Base-by-base conservation (phyloP, 1,140 invertebrate species). In the Micrasema minimum region DNA sequence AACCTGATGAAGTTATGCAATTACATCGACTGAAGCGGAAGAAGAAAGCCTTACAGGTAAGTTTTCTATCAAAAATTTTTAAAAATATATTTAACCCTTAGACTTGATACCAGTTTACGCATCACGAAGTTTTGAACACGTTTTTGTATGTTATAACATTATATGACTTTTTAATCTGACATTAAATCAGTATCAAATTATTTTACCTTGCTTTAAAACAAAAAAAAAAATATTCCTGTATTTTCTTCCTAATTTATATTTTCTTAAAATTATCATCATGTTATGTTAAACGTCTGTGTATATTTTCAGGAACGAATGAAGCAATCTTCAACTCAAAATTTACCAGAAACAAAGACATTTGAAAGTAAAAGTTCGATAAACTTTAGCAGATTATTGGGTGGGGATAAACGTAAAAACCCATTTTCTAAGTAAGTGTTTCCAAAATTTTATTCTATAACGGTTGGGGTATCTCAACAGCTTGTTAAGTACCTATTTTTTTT, bases 371-470 rank as follows among this genome's bases (percentile, higher is more conserved):
- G 75, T 53, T 77, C 82, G 62, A 75, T 83, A 72, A 79, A 83
- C 77, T 84, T 85, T 61, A 84, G 81, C 14, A 81, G 80, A 73
- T 76, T 84, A 37, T 71, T 85, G 16, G 79, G 81, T 75, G 78
- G 80, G 57, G 82, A 88, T 50, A 93, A 93, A 79, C 87, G 91
- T 46, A 92, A 90, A 80, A 94, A 93, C 83, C 92, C 92, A 26
- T 94, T 94, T 83, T 80, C 83, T 12, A 89, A 88, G 83, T 85
- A 79, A 78, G 84, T 84, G 22, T 48, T 26, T 48, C 2, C n/a
- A n/a, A n/a, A n/a, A n/a, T n/a, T 6, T 45, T 22, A 11, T 62
- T 45, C 16, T 46, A 3, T n/a, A n/a, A 16, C 26, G 3, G 7
- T 31, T 7, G 7, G 3, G 26, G 3, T 7, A 31, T 31, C 7